phyloP scores from a whole-genome alignment of 1,140 invertebrate genomes.

The Rhagoletis pomonella region DNA sequence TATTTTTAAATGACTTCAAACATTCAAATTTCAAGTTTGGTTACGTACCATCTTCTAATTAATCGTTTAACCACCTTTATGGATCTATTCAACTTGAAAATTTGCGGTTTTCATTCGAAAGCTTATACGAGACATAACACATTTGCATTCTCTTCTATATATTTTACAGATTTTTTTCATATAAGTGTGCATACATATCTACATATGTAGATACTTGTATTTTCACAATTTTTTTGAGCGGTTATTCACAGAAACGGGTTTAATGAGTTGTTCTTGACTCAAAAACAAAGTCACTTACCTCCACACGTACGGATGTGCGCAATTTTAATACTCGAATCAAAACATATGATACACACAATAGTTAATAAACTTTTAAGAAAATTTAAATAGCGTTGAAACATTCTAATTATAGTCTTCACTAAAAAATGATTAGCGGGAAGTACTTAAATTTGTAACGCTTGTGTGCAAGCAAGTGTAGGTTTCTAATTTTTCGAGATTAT shows the following conservation, averaged over 20 bases:
- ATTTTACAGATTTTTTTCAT: neutral
- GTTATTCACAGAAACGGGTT: neutral
- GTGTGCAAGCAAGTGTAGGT: too few relatives aligned
- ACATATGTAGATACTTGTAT: neutral
- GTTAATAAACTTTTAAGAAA: neutral
- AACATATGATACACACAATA: neutral
- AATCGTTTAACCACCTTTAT: too few relatives aligned
- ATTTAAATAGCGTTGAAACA: neutral
- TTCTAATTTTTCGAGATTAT: neutral
- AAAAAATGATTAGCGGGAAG: neutral
- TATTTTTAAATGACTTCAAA: too few relatives aligned
- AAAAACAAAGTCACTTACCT: neutral
- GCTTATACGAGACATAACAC: too few relatives aligned
- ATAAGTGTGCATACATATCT: neutral
- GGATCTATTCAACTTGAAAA: too few relatives aligned
- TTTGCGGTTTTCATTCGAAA: too few relatives aligned
- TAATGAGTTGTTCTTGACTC: neutral
- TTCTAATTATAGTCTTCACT: neutral
- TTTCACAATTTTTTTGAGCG: neutral
- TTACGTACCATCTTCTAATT: too few relatives aligned
- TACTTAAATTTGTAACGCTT: neutral
- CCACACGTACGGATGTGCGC: neutral
- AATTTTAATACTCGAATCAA: neutral
- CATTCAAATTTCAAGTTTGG: too few relatives aligned
- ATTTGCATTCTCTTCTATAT: too few relatives aligned